Conservation (phyloP, 2,888 invertebrate genomes). For the Diarsia mendica region DNA sequence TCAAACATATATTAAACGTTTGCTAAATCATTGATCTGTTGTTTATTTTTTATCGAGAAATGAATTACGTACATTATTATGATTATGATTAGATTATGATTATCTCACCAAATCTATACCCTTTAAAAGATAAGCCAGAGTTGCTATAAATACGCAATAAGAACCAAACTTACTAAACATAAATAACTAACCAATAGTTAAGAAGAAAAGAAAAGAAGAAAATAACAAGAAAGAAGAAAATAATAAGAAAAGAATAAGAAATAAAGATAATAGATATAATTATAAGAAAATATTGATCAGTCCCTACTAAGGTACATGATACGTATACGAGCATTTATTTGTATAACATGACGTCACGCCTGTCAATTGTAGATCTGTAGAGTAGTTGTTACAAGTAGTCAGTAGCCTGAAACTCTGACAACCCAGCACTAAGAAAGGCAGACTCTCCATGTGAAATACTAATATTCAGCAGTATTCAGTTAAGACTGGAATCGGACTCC, state of each 20-base stretch:
- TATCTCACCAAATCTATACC: neutral
- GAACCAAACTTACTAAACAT: too few relatives aligned
- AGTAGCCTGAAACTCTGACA: neutral
- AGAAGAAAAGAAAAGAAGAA: too few relatives aligned
- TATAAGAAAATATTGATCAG: neutral
- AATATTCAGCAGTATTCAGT: neutral
- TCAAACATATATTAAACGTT: constrained; percentile 71
- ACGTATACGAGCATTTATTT: neutral
- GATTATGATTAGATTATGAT: too few relatives aligned
- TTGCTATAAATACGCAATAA: neutral
- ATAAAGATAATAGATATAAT: too few relatives aligned
- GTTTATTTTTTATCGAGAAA: constrained; percentile 2
- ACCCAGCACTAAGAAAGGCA: neutral
- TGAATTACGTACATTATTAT: neutral
- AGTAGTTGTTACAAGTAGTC: neutral
- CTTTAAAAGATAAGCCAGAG: neutral
- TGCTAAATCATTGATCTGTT: constrained; percentile 46
- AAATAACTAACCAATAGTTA: neutral
- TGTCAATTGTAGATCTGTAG: neutral
- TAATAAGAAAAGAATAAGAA: too few relatives aligned
- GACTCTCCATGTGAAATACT: neutral
- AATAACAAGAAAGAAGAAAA: too few relatives aligned
- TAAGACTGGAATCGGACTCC: neutral
- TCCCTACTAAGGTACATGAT: neutral
- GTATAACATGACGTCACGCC: neutral